These are phyloP conservation scores for Drosophila arizonae DNA, from an alignment of 1,140 invertebrate species.

Conservation along the genomic window DNA sequence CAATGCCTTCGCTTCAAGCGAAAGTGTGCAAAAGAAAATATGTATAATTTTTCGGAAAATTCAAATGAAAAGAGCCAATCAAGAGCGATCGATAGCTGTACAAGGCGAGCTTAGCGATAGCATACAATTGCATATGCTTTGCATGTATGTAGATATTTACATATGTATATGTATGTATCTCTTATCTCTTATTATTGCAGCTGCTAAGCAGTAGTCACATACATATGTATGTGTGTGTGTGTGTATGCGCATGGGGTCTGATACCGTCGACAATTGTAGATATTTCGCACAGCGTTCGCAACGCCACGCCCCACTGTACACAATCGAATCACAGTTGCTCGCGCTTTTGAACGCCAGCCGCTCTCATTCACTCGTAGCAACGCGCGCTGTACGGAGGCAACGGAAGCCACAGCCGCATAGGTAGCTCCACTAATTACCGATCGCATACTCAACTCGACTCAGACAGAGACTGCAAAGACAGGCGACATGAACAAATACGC, in stretches of 20 bases:
- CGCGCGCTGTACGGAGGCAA: slow-evolving; percentile 36
- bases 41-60: not conserved
- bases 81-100: too few species aligned
- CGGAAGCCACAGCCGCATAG: not conserved
- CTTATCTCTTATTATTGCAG: not conserved
- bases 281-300: not conserved
- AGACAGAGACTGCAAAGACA: not conserved
- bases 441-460: slow-evolving; percentile 17
- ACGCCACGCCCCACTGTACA: slow-evolving; percentile 28
- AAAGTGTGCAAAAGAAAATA: not conserved
- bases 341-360: not conserved
- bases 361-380: slow-evolving; percentile 36
- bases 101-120: too few species aligned
- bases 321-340: slow-evolving; percentile 11
- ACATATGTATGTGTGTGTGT: not conserved
- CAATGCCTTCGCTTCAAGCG: not conserved
- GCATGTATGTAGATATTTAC: not conserved
- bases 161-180: not conserved
- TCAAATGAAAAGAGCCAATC: not conserved
- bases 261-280: slow-evolving; percentile 2
- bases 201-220: not conserved
- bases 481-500: slow-evolving; percentile 62
- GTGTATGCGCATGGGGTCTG: not conserved
- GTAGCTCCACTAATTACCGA: not conserved
- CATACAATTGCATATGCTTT: not conserved